Conservation (phyloP, 2,888 invertebrate species). For the Andricus curvator region DNA sequence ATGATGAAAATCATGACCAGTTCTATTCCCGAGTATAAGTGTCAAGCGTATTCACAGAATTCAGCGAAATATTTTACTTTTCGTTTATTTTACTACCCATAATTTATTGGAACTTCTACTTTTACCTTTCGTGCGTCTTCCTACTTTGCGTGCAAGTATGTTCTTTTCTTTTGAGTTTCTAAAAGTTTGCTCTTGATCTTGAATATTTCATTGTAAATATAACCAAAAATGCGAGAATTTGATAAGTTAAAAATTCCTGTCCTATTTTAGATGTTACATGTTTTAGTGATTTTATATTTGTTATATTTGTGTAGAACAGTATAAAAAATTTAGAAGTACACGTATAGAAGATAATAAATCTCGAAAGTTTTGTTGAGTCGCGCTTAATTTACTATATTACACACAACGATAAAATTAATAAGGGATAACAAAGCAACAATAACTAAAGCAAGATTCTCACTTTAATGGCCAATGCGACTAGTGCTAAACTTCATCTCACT, state of each 20-base stretch:
- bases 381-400: conserved; percentile 25
- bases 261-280: too few species aligned
- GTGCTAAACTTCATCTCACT: conserved; percentile 12
- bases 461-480: conserved; percentile 9
- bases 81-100: not conserved
- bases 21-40: not conserved
- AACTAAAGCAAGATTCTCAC: conserved; percentile 8
- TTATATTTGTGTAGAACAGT: conserved; percentile 1
- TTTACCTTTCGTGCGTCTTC: not conserved
- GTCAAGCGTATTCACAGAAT: conserved; percentile 23
- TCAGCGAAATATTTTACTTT: not conserved
- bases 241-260: too few species aligned
- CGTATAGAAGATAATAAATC: conserved; percentile 31
- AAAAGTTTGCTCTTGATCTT: conserved; percentile 4
- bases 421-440: not conserved
- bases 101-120: not conserved
- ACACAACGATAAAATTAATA: conserved; percentile 28
- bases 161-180: not conserved
- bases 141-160: conserved; percentile 27
- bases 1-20: not conserved
- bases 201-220: conserved; percentile 14
- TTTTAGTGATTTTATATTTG: not conserved
- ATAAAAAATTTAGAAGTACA: conserved; percentile 34
- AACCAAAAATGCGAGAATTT: not conserved
- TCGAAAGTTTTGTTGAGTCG: conserved; percentile 3